These are phyloP conservation scores for Tiaroga cobitis DNA, from an alignment of 2,797 vertebrate species.

Conservation along the genomic window DNA sequence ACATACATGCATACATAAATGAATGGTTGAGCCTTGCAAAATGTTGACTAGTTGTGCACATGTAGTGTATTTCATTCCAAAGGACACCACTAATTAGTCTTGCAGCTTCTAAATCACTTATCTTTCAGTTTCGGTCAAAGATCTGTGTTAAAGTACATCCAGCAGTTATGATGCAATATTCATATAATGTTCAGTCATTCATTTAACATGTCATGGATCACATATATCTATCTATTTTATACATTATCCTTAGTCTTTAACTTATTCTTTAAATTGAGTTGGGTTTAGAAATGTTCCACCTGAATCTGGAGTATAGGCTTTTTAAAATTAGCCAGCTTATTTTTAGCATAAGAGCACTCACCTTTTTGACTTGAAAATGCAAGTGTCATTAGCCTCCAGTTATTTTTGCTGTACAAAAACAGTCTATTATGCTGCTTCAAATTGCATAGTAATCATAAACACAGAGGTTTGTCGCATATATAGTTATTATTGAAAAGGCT, in stretches of 20 bases:
- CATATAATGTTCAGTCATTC: not conserved
- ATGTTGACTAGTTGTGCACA: not conserved
- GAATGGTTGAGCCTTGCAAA: not conserved
- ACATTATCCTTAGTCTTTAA: slow-evolving; percentile 1
- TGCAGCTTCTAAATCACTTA: not conserved
- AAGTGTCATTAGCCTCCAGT: not conserved
- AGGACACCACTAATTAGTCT: not conserved
- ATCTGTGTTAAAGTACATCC: slow-evolving; percentile 9
- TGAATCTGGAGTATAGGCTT: not conserved
- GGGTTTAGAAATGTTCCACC: not conserved
- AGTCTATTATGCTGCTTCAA: not conserved
- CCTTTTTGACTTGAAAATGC: not conserved
- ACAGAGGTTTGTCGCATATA: not conserved
- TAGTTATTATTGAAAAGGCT: not conserved
- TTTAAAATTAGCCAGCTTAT: not conserved
- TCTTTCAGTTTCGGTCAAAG: not conserved
- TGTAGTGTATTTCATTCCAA: not conserved
- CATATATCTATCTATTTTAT: not conserved
- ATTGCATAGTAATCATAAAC: not conserved
- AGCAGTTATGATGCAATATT: not conserved
- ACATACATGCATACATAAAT: no score
- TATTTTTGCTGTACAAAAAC: not conserved
- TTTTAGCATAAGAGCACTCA: not conserved
- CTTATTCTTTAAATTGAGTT: not conserved
- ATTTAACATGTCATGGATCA: not conserved